A percentile compares a stretch with the other conserved stretches of the same genome.
phyloP scores from a whole-genome alignment of 2,113 vertebrate species.

The Ardeotis arabs region DNA sequence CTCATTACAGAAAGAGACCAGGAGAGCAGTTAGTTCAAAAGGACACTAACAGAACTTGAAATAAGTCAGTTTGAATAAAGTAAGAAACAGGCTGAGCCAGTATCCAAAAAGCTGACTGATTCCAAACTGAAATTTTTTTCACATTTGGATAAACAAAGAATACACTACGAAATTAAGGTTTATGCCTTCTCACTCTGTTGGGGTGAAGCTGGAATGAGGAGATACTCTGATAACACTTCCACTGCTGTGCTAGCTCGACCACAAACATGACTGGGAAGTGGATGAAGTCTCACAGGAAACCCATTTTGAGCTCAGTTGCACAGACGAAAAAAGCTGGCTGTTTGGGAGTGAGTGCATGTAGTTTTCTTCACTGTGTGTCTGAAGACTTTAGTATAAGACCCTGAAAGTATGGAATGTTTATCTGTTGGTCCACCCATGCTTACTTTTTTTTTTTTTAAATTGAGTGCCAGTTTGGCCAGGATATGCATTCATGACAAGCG shows the following conservation, averaged over 20 bases:
- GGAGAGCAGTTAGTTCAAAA: slow-evolving; percentile 5
- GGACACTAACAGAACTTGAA: not conserved
- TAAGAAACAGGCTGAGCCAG: not conserved
- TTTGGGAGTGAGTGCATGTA: not conserved
- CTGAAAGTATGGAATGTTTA: not conserved
- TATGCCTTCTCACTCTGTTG: not conserved
- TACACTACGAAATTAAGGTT: not conserved
- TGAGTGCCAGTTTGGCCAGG: not conserved
- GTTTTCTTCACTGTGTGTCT: not conserved
- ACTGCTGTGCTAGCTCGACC: not conserved
- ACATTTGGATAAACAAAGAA: not conserved
- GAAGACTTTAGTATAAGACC: not conserved
- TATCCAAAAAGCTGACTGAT: not conserved
- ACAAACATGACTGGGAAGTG: not conserved
- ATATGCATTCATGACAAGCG: not conserved
- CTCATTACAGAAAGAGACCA: not conserved
- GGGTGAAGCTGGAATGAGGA: not conserved
- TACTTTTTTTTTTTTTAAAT: not conserved
- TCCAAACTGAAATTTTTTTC: not conserved
- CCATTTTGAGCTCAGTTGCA: not conserved
- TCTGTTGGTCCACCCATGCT: not conserved
- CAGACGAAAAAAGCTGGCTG: not conserved
- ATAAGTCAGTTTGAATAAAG: not conserved
- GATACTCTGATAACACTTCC: not conserved
- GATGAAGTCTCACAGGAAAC: not conserved